Evolutionary conservation across 1,140 invertebrate species (phyloP), one percentile per base, ranked within the genome.

Genomic region (Bombus cullumanus): DNA sequence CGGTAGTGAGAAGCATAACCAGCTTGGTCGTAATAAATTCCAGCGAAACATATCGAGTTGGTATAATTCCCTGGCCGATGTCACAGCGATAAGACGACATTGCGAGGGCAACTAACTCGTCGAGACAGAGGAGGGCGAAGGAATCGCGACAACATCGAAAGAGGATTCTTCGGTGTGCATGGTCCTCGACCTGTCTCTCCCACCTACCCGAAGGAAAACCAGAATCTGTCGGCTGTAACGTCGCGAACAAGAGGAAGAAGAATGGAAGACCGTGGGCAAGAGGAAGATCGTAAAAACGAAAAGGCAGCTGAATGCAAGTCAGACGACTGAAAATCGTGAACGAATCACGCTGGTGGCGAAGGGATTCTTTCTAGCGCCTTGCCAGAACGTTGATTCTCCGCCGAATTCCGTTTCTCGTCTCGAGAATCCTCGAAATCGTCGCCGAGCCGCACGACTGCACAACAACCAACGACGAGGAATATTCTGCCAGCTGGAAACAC

Each of bases 141-240:
- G 78, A 86, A 75, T 72, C 79, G 77, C 83, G 87, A 79, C 86
- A 64, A 86, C 80, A 82, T 88, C 69, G 86, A 64, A 62, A 37
- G 88, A 53, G 39, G 83, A 88, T 89, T 77, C 77, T n/a, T n/a
- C 39, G 72, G 64, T 57, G n/a, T 47, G 43, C 83, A 85, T 73
- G 78, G 87, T 89, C 78, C 79, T 89, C 88, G 88, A 88, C 83
- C 87, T 78, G 82, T 78, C 75, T 81, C 75, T 75, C 66, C 77
- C 78, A 74, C 88, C 86, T 86, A 85, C 79, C 25, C 88, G 78
- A 64, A 68, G 86, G 78, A 57, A 86, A 37, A 89, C 62, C 83
- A 69, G 79, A 83, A 83, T 86, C 87, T 41, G 68, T 82, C 64
- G 69, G 37, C 41, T 74, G 28, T 80, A 74, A 76, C 83, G 57